These are phyloP conservation scores for Dermochelys coriacea DNA, from an alignment of 2,797 vertebrate species.

Conservation along the genomic window DNA sequence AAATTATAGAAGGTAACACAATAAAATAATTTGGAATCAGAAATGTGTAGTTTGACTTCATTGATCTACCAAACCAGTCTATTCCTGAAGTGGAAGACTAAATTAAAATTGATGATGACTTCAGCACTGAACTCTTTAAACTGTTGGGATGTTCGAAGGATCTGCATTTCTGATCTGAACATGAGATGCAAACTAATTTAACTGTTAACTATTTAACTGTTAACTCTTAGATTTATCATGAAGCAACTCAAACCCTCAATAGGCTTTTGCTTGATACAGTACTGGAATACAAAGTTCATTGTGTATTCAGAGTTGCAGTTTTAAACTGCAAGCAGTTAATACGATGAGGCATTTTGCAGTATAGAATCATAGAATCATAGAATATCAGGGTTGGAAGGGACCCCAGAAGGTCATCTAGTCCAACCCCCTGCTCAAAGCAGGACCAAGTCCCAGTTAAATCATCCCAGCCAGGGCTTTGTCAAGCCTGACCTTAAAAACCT, in stretches of 20 bases:
- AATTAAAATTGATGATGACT: neutral
- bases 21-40: neutral
- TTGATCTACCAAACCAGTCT: neutral
- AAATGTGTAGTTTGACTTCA: neutral
- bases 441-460: too few relatives aligned
- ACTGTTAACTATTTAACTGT: neutral
- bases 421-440: too few relatives aligned
- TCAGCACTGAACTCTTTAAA: neutral
- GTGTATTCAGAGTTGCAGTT: neutral
- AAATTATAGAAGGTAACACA: neutral
- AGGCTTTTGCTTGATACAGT: slow-evolving; percentile 22
- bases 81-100: slow-evolving; percentile 8
- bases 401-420: too few relatives aligned
- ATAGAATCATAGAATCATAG: too few relatives aligned
- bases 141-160: neutral
- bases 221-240: neutral
- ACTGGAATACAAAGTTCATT: neutral
- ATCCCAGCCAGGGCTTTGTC: too few relatives aligned
- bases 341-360: slow-evolving; percentile 11
- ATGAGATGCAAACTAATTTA: neutral
- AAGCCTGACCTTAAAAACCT: too few relatives aligned
- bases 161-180: neutral
- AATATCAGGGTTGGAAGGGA: too few relatives aligned
- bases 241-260: slow-evolving; percentile 19
- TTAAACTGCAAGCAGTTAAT: slow-evolving; percentile 21